Evolutionary conservation across 2,888 invertebrate species (phyloP).

Genomic region (Leistus spinibarbis): DNA sequence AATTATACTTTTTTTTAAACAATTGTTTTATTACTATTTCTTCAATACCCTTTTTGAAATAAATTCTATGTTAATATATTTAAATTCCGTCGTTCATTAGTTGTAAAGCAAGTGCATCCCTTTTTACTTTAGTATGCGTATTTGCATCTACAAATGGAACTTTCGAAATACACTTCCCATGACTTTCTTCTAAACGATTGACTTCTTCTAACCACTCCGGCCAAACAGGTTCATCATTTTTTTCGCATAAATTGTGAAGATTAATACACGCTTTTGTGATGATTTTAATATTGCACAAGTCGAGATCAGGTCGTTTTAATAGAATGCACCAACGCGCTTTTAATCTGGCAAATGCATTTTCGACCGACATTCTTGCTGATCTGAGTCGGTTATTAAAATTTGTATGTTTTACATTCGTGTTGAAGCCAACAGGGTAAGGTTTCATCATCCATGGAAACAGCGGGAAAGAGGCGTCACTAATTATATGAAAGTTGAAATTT

Average conservation of each 20-base stretch:
- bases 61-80: too few species aligned
- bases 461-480: constrained; percentile 19
- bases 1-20: too few species aligned
- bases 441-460: constrained; percentile 20
- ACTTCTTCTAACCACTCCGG: constrained; percentile 22
- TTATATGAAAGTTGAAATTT: not conserved
- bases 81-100: too few species aligned
- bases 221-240: not conserved
- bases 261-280: constrained; percentile 28
- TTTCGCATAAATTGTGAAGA: constrained; percentile 37
- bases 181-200: too few species aligned
- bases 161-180: too few species aligned
- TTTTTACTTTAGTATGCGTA: too few species aligned
- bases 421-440: constrained; percentile 7
- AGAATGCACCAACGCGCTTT: constrained; percentile 35
- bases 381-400: constrained; percentile 39
- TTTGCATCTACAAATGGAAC: too few species aligned
- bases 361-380: constrained; percentile 31
- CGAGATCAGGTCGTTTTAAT: constrained; percentile 23
- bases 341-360: constrained; percentile 33
- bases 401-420: not conserved
- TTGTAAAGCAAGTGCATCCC: too few species aligned
- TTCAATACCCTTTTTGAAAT: too few species aligned
- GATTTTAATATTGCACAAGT: constrained; percentile 19
- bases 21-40: too few species aligned